Evolutionary conservation across 2,113 vertebrate genomes (phyloP).

Genomic region (Nannobrachium achirus): DNA sequence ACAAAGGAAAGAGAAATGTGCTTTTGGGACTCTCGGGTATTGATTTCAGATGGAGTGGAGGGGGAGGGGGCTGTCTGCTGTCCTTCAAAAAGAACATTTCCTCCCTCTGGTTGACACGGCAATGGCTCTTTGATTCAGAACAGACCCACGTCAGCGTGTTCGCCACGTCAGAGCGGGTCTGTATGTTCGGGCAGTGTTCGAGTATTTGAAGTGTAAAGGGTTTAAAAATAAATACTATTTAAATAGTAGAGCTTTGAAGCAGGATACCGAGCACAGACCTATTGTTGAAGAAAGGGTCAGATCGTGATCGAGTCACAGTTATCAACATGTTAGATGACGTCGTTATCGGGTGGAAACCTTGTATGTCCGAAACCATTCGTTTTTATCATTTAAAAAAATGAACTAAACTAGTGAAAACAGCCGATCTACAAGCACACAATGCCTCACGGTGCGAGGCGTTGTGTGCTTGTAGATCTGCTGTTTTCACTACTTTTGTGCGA

Average conservation of each 20-base stretch:
- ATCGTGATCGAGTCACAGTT: slow-evolving; percentile 14
- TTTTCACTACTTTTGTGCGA: too few species aligned
- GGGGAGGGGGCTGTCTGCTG: slow-evolving; percentile 46
- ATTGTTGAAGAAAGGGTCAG: not conserved
- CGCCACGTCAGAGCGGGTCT: slow-evolving; percentile 31
- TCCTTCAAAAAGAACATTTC: slow-evolving; percentile 64
- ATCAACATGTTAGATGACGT: not conserved
- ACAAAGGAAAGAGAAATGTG: not conserved
- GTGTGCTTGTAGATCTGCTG: too few species aligned
- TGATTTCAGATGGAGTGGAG: slow-evolving; percentile 44
- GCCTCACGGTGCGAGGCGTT: too few species aligned
- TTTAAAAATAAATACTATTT: slow-evolving; percentile 24
- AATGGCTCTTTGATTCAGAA: slow-evolving; percentile 54
- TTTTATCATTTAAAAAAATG: too few species aligned
- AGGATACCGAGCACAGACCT: not conserved
- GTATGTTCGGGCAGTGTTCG: not conserved
- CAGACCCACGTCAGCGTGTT: slow-evolving; percentile 46
- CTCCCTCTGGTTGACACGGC: slow-evolving; percentile 61
- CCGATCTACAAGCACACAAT: too few species aligned
- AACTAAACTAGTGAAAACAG: too few species aligned
- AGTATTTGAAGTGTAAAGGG: slow-evolving; percentile 5
- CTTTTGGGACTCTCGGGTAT: slow-evolving; percentile 32
- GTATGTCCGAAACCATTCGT: too few species aligned
- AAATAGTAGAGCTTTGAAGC: slow-evolving; percentile 5
- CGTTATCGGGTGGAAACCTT: too few species aligned